Base-by-base conservation (phyloP, 2,888 invertebrate species). In the Eupithecia abbreviata region DNA sequence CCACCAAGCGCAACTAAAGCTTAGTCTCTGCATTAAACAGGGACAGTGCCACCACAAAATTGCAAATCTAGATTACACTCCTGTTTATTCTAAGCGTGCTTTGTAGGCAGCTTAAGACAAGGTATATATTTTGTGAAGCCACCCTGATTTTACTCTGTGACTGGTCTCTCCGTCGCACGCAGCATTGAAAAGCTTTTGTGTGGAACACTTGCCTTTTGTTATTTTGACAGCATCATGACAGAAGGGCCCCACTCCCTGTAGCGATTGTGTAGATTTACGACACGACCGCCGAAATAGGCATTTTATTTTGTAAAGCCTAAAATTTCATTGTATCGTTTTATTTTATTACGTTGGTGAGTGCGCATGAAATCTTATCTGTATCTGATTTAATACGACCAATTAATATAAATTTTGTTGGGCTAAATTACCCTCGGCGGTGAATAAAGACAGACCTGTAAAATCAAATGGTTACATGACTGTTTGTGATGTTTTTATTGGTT, bases 121-220 rank as follows among this genome's bases (percentile, higher is more conserved):
- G 43, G 67, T 30, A 30, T 30, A 45, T n/a, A n/a, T 68, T 68
- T 68, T 68, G 42, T 66, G 67, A n/a, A 43, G 15, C 67, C 45
- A 42, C 67, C 43, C 67, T 15, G 67, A 68, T 68, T 68, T 69
- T 66, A 67, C 42, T 13, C 67, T 75, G 74, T 77, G 72, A 49
- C 66, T 70, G 75, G 81, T 82, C 82, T 83, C 85, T 81, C 83
- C 83, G 79, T 84, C 82, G 84, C 86, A 82, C 82, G 84, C 86
- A 82, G 83, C 86, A 87, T 86, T 89, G 86, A 90, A 90, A 88
- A 87, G 88, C 88, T 85, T 88, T 90, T 90, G 88, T 89, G 83
- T 79, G 85, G 85, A 84, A 86, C 85, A 86, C 88, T 88, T 87
- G 86, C 89, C 91, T 90, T 88, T 91, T 91, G 91, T 91, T 89